Base-by-base conservation (phyloP, 2,113 vertebrate species). In the Chlamydotis undulata region DNA sequence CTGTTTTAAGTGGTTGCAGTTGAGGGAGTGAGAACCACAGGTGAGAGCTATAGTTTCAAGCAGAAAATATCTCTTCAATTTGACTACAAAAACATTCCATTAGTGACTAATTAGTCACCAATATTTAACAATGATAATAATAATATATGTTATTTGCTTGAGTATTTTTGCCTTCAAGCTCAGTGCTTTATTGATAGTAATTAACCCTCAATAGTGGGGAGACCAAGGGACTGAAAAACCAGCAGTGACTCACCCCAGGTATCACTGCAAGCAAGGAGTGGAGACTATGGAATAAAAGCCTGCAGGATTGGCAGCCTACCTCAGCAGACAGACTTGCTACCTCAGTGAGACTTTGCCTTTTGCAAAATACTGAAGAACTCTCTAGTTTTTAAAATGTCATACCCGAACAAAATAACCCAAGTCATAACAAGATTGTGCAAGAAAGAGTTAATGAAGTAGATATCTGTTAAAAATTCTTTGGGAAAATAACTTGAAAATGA, bases 371-470 rank as follows among this genome's bases (percentile, higher is more conserved):
- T 29, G n/a, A 87, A 16, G 12, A 90, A 29, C 4, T 56, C 16
- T 7, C 10, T 15, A 33, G 7, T 26, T 93, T 84, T 57, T 61
- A 57, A 89, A 92, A 9, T 24, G 4, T 35, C 11, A 35, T 68
- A 49, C 10, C 10, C 23, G 63, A 56, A 29, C 25, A 77, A 91
- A 85, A 24, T 63, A 53, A 73, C 21, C 35, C 15, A 9, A 64
- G 7, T 37, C 5, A 6, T 68, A n/a, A n/a, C 25, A 63, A 64
- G 79, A 61, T 64, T 61, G 83, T 60, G 10, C 64, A 93, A 45
- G 91, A 96, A 96, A 80, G 94, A 94, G 96, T 97, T 95, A 96
- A 96, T 69, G 61, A 91, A 41, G 33, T 28, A 94, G 82, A 64
- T 35, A 8, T 71, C 52, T 81, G 49, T 55, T 78, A 89, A 83